These are phyloP conservation scores for Phrynocephalus vlangalii DNA, from an alignment of 2,797 vertebrate genomes.

Conservation along the genomic window DNA sequence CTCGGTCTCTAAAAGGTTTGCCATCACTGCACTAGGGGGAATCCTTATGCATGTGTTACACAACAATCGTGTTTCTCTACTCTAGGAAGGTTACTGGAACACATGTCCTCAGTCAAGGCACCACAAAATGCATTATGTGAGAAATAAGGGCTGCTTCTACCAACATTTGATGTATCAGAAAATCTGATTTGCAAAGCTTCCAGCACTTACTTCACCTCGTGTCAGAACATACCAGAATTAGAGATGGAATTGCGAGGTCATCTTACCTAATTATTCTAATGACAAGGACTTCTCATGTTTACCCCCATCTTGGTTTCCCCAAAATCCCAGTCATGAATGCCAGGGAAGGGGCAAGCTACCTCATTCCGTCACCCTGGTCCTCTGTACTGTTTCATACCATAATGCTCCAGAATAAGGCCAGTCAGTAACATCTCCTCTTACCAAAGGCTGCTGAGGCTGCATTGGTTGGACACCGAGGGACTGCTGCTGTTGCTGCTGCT, in stretches of 20 bases:
- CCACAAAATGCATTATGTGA: neutral
- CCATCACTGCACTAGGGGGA: neutral
- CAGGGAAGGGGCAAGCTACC: neutral
- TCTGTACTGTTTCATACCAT: neutral
- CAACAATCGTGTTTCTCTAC: neutral
- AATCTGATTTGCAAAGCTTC: neutral
- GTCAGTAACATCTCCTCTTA: conserved; percentile 55
- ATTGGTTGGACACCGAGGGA: conserved; percentile 73
- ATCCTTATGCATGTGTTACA: neutral
- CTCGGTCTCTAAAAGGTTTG: no score
- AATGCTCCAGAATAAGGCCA: neutral
- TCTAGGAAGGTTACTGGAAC: neutral
- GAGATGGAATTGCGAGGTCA: neutral
- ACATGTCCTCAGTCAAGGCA: neutral
- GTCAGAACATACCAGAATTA: neutral
- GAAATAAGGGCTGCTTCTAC: neutral
- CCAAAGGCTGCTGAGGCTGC: conserved; percentile 78
- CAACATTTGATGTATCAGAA: neutral
- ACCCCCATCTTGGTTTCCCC: neutral
- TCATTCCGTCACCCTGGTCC: neutral
- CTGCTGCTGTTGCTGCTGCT: conserved; percentile 68
- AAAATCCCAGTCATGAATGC: neutral
- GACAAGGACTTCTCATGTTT: neutral
- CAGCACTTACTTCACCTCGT: neutral
- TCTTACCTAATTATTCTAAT: neutral